Conservation (phyloP, 2,113 vertebrate species). For the Chionis minor region DNA sequence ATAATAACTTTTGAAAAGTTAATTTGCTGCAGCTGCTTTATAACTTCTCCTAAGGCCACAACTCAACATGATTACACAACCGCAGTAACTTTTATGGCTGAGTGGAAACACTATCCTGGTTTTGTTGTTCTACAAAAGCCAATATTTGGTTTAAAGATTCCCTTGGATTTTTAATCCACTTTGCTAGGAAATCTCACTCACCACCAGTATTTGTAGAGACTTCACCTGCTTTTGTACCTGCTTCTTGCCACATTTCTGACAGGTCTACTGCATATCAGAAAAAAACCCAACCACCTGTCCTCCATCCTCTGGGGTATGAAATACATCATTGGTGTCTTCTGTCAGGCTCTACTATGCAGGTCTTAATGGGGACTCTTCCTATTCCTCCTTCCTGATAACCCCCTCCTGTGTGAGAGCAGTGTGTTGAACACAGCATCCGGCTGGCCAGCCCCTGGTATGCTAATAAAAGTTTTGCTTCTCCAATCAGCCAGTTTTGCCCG, state of each 20-base stretch:
- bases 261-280: not conserved
- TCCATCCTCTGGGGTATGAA: not conserved
- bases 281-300: not conserved
- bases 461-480: conserved; percentile 31
- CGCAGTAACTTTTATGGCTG: conserved; percentile 48
- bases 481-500: not conserved
- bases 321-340: not conserved
- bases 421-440: not conserved
- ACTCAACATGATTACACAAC: conserved; percentile 60
- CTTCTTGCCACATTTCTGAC: not conserved
- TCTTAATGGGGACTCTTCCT: not conserved
- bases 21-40: conserved; percentile 65
- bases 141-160: conserved; percentile 55
- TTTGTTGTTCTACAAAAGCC: conserved; percentile 58
- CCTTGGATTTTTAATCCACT: conserved; percentile 54
- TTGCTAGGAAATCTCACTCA: not conserved
- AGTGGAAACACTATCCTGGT: conserved; percentile 47
- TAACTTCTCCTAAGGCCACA: conserved; percentile 59
- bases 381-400: not conserved
- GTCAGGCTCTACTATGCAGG: not conserved
- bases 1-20: conserved; percentile 60
- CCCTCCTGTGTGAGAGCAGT: not conserved
- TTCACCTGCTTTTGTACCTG: not conserved
- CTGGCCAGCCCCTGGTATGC: not conserved
- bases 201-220: not conserved